Conservation (phyloP, 2,113 vertebrate genomes). For the Archilochus colubris region DNA sequence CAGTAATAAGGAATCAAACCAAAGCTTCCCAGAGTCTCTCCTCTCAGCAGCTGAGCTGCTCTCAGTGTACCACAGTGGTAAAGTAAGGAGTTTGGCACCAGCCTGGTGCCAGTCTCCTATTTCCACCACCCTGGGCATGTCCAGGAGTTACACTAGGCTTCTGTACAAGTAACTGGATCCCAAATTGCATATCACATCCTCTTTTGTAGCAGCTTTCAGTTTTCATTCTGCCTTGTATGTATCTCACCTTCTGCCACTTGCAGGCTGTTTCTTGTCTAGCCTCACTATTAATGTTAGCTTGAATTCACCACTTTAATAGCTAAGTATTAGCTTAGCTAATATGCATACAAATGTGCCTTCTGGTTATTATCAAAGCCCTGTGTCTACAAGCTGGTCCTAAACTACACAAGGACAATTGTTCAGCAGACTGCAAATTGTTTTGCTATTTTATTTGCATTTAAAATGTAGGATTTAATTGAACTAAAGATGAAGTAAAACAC, state of each 20-base stretch:
- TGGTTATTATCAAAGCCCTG: not conserved
- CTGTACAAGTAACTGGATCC: not conserved
- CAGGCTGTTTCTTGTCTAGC: not conserved
- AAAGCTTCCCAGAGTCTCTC: rapidly evolving
- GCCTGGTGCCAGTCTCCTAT: not conserved
- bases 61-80: not conserved
- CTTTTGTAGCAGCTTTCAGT: not conserved
- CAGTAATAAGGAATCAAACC: rapidly evolving
- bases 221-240: not conserved
- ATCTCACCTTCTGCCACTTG: not conserved
- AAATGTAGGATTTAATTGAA: not conserved
- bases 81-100: rapidly evolving
- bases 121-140: not conserved
- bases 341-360: not conserved
- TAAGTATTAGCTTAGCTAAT: not conserved
- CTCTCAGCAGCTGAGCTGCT: not conserved
- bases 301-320: not conserved
- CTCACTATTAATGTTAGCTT: not conserved
- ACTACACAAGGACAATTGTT: not conserved
- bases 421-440: not conserved
- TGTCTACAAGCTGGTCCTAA: not conserved
- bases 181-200: not conserved
- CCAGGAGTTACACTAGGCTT: not conserved
- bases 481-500: not conserved
- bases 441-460: not conserved